Evolutionary conservation across 2,113 vertebrate species (phyloP).

Genomic region (Sturnira hondurensis): DNA sequence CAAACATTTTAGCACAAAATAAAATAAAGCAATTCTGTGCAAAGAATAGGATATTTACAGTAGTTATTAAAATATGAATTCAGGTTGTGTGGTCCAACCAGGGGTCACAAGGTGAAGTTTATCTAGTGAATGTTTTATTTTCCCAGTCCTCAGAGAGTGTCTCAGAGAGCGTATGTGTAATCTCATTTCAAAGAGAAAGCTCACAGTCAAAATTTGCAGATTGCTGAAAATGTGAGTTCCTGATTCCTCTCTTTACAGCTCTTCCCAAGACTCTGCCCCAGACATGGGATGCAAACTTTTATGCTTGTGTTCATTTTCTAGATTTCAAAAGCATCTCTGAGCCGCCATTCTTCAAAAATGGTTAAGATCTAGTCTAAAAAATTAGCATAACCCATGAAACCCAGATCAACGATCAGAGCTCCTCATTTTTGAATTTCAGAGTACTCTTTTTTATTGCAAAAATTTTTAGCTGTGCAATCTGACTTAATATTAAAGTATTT

Average conservation of each 20-base stretch:
- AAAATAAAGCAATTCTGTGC: not conserved
- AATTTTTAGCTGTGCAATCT: not conserved
- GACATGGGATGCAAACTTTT: not conserved
- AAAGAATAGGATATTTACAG: not conserved
- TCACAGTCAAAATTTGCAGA: not conserved
- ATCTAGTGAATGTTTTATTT: not conserved
- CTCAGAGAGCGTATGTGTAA: not conserved
- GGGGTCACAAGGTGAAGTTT: not conserved
- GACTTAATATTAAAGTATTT: not conserved
- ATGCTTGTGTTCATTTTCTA: not conserved
- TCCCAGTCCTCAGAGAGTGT: not conserved
- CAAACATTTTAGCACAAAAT: not conserved
- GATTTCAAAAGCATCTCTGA: not conserved
- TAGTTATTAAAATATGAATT: not conserved
- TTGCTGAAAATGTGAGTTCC: not conserved
- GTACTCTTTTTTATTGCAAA: not conserved
- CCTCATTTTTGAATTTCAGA: not conserved
- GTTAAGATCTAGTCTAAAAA: not conserved
- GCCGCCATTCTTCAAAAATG: not conserved
- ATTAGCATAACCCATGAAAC: not conserved
- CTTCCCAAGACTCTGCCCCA: not conserved
- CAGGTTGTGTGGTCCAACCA: not conserved
- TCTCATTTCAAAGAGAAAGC: not conserved
- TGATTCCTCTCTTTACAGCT: not conserved
- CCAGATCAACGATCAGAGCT: not conserved